phyloP scores from a whole-genome alignment of 2,888 invertebrate species.

The Apamea anceps region DNA sequence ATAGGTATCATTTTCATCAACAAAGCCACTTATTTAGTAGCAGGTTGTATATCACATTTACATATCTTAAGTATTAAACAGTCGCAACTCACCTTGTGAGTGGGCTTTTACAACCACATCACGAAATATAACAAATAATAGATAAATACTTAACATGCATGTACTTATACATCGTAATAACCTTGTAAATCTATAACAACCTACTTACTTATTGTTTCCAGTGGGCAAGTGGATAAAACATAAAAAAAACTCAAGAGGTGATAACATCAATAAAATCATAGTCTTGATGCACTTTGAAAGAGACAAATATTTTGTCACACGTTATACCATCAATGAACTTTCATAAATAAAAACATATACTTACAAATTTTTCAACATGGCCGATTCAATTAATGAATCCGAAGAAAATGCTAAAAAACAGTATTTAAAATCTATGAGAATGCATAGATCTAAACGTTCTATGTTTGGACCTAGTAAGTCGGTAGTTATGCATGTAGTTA shows the following conservation, averaged over 20 bases:
- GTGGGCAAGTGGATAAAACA: not conserved
- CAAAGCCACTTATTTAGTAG: not conserved
- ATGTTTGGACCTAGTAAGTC: constrained; percentile 52
- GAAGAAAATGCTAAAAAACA: constrained; percentile 1
- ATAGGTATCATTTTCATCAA: not conserved
- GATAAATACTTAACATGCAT: not conserved
- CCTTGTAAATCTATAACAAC: not conserved
- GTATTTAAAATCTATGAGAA: constrained; percentile 9
- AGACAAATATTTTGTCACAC: not conserved
- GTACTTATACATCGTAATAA: no score
- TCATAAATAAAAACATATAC: constrained; percentile 4
- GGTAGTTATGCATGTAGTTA: constrained; percentile 40
- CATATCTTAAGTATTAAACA: not conserved
- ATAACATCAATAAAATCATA: not conserved
- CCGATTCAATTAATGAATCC: not conserved
- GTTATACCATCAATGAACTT: constrained; percentile 5
- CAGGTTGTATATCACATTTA: not conserved
- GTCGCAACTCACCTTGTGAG: not conserved
- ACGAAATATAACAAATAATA: not conserved
- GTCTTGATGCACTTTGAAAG: not conserved
- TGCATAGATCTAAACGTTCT: constrained; percentile 25
- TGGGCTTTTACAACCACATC: not conserved
- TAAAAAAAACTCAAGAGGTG: not conserved
- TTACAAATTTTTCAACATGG: constrained; percentile 25
- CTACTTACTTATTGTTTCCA: constrained; percentile 18